Evolutionary conservation across 1,140 invertebrate genomes (phyloP).

Genomic region (Glomeris maerens): DNA sequence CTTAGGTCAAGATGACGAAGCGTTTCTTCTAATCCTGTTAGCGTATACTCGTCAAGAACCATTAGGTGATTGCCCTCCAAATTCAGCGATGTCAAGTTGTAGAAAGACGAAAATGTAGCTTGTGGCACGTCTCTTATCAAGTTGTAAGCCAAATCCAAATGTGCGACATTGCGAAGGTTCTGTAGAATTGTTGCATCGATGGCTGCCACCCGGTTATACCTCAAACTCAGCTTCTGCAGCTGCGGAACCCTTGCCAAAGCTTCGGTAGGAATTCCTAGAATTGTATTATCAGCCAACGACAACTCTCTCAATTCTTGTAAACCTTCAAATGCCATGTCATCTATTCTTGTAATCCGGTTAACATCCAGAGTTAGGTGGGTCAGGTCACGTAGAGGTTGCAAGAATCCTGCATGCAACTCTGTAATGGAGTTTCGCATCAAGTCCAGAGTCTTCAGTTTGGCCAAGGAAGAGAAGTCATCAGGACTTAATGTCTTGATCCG

Average conservation of each 20-base stretch:
- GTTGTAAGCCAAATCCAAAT: slow-evolving; percentile 59
- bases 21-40: slow-evolving; percentile 42
- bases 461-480: slow-evolving; percentile 43
- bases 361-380: slow-evolving; percentile 63
- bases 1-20: slow-evolving; percentile 48
- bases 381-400: slow-evolving; percentile 51
- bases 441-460: slow-evolving; percentile 56
- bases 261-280: slow-evolving; percentile 61
- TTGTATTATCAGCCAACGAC: slow-evolving; percentile 73
- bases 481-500: not conserved
- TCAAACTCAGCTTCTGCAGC: slow-evolving; percentile 56
- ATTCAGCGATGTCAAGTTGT: slow-evolving; percentile 48
- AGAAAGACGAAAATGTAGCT: slow-evolving; percentile 48
- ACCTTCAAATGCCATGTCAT: slow-evolving; percentile 70
- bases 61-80: slow-evolving; percentile 55
- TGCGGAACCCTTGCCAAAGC: slow-evolving; percentile 56
- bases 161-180: slow-evolving; percentile 24
- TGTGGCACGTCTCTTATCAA: slow-evolving; percentile 69
- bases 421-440: slow-evolving; percentile 68
- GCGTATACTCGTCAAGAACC: slow-evolving; percentile 49
- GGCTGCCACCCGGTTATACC: slow-evolving; percentile 74
- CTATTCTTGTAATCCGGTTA: slow-evolving; percentile 68
- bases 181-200: slow-evolving; percentile 49
- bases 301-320: slow-evolving; percentile 57
- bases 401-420: slow-evolving; percentile 60